Percentiles rank a stretch among this genome's conserved stretches.
Evolutionary conservation across 1,140 invertebrate genomes (phyloP).

Genomic region (Lysiphlebus fabarum): DNA sequence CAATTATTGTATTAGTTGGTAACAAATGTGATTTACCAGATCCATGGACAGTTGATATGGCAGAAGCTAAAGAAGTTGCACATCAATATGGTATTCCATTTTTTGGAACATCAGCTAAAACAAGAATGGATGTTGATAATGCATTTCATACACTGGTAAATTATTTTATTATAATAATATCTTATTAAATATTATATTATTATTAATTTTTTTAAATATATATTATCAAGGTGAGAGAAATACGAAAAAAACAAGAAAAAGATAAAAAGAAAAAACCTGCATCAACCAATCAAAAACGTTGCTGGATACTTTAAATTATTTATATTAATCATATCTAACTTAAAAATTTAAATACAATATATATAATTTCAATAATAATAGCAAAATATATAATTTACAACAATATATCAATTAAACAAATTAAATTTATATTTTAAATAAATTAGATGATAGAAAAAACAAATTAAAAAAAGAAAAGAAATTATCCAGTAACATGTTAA

Average conservation of each 20-base stretch:
- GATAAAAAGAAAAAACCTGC: constrained; percentile 59
- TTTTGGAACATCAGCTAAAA: constrained; percentile 98
- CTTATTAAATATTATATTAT: not conserved
- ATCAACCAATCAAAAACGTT: constrained; percentile 45
- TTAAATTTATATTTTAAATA: no score
- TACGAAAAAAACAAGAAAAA: constrained; percentile 73
- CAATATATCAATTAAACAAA: no score
- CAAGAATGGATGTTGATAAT: constrained; percentile 97
- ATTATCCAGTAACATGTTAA: no score
- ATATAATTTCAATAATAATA: no score
- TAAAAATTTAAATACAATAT: no score
- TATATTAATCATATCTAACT: no score
- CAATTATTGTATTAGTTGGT: constrained; percentile 99
- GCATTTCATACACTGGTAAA: constrained; percentile 97
- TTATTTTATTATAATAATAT: constrained; percentile 17
- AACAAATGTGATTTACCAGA: constrained; percentile 95
- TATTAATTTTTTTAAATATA: not conserved
- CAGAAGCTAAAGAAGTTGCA: constrained; percentile 84
- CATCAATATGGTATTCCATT: constrained; percentile 96
- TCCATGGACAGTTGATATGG: constrained; percentile 83
- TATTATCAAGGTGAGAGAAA: constrained; percentile 61
- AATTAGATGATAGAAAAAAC: no score
- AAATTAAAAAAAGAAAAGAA: no score
- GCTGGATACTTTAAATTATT: constrained; percentile 46
- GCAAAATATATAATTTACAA: no score